Percentiles rank a stretch among this genome's conserved stretches.
Conservation (phyloP, 1,140 invertebrate species). For the Drosophila melanica region DNA sequence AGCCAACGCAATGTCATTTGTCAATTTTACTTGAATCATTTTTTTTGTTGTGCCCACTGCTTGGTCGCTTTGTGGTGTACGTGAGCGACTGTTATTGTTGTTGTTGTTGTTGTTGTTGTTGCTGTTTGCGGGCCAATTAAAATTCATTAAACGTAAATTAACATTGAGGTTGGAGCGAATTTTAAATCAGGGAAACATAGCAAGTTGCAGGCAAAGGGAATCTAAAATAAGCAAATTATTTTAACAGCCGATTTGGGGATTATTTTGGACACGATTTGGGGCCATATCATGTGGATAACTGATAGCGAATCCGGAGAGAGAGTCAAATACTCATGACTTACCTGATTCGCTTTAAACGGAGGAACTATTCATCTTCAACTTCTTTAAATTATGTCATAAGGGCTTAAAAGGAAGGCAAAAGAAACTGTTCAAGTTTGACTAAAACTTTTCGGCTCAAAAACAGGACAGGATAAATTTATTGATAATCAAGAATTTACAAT, state of each 20-base stretch:
- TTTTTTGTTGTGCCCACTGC: conserved; percentile 4
- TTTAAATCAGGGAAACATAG: conserved; percentile 63
- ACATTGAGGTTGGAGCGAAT: conserved; percentile 63
- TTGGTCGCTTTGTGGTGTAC: conserved; percentile 58
- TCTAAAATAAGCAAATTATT: conserved; percentile 47
- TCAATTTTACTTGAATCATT: conserved; percentile 63
- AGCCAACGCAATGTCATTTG: conserved; percentile 64
- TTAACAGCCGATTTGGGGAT: conserved; percentile 34
- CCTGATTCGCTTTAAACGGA: no score
- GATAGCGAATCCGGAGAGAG: no score
- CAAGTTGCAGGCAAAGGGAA: conserved; percentile 30
- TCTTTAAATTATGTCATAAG: no score
- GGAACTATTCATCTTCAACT: no score
- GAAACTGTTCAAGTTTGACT: no score
- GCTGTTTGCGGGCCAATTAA: conserved; percentile 59
- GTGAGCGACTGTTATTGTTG: conserved; percentile 54
- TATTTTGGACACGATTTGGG: conserved; percentile 41
- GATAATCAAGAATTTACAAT: no score
- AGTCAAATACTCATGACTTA: no score
- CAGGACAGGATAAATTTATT: no score
- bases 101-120: conserved; percentile 35
- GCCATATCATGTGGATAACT: not conserved
- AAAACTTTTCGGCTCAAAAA: no score
- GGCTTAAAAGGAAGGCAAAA: no score
- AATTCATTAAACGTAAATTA: conserved; percentile 83